phyloP scores from a whole-genome alignment of 2,797 vertebrate genomes.

The Falco columbarius region DNA sequence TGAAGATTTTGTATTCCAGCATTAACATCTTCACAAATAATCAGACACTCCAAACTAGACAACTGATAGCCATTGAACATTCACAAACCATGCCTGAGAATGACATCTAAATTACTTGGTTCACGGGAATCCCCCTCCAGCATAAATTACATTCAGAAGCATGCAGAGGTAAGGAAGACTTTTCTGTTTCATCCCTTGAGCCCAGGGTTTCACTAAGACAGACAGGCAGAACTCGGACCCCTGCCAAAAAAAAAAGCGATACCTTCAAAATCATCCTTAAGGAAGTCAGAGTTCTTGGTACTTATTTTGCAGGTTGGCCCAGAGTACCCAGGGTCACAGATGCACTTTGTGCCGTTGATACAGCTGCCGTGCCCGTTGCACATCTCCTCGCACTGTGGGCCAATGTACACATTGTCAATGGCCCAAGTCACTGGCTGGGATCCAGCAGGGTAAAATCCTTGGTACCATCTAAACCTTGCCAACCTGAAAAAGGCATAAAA shows the following conservation, averaged over 20 bases:
- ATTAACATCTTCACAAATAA: background rate
- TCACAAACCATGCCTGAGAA: background rate
- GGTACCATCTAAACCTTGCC: constrained; percentile 97
- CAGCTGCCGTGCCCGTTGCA: constrained; percentile 94
- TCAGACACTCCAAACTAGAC: background rate
- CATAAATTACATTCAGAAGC: background rate
- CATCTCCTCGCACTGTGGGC: constrained; percentile 97
- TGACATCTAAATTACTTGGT: background rate
- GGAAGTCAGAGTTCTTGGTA: constrained; percentile 92
- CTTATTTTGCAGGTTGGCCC: constrained; percentile 91
- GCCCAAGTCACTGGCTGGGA: constrained; percentile 94
- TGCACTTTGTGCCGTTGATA: constrained; percentile 88
- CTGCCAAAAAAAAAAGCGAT: background rate
- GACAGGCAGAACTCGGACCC: background rate
- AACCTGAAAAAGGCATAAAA: constrained; percentile 77
- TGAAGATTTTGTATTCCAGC: background rate
- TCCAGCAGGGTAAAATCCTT: constrained; percentile 91
- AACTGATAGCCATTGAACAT: background rate
- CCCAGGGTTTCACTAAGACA: background rate
- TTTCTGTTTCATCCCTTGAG: background rate
- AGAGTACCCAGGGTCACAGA: constrained; percentile 91
- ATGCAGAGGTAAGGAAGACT: background rate
- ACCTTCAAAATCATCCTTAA: constrained; percentile 99
- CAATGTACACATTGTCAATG: constrained; percentile 93
- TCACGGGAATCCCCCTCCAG: background rate